Evolutionary conservation across 2,797 vertebrate species (phyloP), one percentile per base, ranked within the genome.

Genomic region (Acanthurus tractus): DNA sequence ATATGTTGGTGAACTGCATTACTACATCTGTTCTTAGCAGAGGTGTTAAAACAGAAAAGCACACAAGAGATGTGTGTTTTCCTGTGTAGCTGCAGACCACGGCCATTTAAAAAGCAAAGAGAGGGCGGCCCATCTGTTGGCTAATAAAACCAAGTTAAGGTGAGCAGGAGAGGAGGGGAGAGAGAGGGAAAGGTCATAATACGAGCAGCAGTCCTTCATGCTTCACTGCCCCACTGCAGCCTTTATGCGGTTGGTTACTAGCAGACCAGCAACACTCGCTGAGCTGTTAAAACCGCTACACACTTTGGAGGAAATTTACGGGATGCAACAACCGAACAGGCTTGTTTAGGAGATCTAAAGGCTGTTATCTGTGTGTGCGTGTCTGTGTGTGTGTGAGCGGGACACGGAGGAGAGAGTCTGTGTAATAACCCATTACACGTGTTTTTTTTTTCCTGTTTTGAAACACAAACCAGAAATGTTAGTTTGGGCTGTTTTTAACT

Each of bases 41-140:
- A 70, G 80, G 56, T 69, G 65, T 84, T 70, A 81, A 86, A 88
- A 23, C 36, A 38, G 58, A 83, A 90, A 69, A 57, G 57, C 38
- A 83, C 86, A 82, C 81, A 46, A 53, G 77, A 86, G 85, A 90
- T 63, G 87, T 73, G 84, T 78, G 72, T 92, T 90, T 89, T 68
- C 29, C 74, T 65, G 53, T 70, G 81, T 78, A 78, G 87, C 85
- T 89, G 78, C 78, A 72, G 70, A 84, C 80, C 69, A 81, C 82
- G 58, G 57, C 56, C 69, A 79, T 86, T 90, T 88, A 82, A 84
- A 85, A 66, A 86, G 83, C 89, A 86, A 63, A 86, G 78, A 86
- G 62, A 91, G 78, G 81, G 59, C 72, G 54, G 80, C 75, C 86
- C 90, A 92, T 94, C 88, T 94, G 92, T 76, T 72, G 67, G 76